Evolutionary conservation across 2,888 invertebrate genomes (phyloP).

Genomic region (Habrosyne pyritoides): DNA sequence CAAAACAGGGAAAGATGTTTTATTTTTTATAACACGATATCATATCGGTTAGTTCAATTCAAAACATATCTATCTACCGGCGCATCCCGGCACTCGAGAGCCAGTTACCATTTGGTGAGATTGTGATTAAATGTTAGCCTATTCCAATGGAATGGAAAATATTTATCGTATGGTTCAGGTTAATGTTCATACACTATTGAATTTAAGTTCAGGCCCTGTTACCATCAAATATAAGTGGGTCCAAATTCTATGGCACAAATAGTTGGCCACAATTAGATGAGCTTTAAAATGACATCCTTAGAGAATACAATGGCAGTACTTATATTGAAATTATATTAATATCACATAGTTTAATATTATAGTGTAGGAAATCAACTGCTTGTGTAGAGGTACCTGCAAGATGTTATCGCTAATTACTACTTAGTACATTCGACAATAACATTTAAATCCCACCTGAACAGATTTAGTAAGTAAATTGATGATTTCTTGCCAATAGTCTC

Average conservation of each 20-base stretch:
- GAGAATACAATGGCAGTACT: constrained; percentile 39
- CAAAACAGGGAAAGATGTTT: no score
- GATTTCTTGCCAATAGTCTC: constrained; percentile 58
- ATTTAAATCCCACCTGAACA: constrained; percentile 56
- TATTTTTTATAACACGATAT: no score
- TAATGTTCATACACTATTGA: background rate
- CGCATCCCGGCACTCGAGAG: background rate
- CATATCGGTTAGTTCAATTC: background rate
- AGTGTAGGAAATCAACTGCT: constrained; percentile 28
- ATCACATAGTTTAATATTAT: constrained; percentile 36
- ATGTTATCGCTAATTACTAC: constrained; percentile 22
- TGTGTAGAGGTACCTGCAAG: constrained; percentile 42
- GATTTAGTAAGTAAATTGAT: constrained; percentile 38
- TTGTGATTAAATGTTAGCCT: background rate
- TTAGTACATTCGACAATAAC: constrained; percentile 57
- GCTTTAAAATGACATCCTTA: constrained; percentile 1
- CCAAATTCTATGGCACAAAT: background rate
- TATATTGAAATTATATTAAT: constrained; percentile 27
- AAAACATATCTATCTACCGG: no score
- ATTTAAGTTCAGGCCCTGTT: background rate
- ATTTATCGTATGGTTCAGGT: background rate
- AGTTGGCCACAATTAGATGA: background rate
- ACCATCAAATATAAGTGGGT: background rate
- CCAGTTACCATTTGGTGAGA: background rate
- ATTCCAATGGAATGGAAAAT: background rate